Evolutionary conservation across 2,888 invertebrate genomes (phyloP).

Genomic region (Aromia moschata): DNA sequence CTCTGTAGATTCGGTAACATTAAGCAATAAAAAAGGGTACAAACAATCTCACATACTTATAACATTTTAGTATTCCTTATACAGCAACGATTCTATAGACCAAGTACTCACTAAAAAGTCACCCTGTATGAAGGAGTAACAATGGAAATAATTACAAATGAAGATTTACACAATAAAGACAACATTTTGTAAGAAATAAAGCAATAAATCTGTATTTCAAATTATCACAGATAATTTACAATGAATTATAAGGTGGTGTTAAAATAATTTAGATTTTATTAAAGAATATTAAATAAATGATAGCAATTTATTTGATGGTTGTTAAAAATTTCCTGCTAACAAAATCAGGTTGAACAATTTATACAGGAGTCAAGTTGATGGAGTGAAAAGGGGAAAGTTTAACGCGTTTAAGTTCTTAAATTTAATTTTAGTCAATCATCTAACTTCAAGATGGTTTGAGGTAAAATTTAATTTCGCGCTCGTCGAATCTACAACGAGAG

Average conservation of each 20-base stretch:
- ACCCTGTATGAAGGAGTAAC: too few species aligned
- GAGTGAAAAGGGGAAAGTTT: constrained; percentile 62
- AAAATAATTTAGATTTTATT: constrained; percentile 33
- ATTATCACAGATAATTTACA: too few species aligned
- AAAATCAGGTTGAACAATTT: constrained; percentile 57
- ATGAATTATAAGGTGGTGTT: constrained; percentile 13
- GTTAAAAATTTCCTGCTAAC: constrained; percentile 53
- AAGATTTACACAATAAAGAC: too few species aligned
- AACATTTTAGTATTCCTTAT: too few species aligned
- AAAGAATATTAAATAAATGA: constrained; percentile 39
- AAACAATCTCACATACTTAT: too few species aligned
- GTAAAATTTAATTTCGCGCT: constrained; percentile 62
- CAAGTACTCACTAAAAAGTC: too few species aligned
- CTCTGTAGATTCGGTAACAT: too few species aligned
- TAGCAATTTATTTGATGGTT: constrained; percentile 44
- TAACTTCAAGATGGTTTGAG: constrained; percentile 60
- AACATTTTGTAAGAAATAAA: too few species aligned
- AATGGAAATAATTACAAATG: too few species aligned
- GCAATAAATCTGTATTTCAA: too few species aligned
- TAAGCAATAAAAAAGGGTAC: too few species aligned
- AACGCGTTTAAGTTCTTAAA: constrained; percentile 63
- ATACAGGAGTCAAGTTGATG: constrained; percentile 59
- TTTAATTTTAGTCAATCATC: constrained; percentile 65
- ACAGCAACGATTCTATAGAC: too few species aligned
- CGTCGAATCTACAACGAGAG: constrained; percentile 54